Evolutionary conservation across 2,888 invertebrate genomes (phyloP), one percentile per base, ranked within the genome.

Genomic region (Xylota segnis): DNA sequence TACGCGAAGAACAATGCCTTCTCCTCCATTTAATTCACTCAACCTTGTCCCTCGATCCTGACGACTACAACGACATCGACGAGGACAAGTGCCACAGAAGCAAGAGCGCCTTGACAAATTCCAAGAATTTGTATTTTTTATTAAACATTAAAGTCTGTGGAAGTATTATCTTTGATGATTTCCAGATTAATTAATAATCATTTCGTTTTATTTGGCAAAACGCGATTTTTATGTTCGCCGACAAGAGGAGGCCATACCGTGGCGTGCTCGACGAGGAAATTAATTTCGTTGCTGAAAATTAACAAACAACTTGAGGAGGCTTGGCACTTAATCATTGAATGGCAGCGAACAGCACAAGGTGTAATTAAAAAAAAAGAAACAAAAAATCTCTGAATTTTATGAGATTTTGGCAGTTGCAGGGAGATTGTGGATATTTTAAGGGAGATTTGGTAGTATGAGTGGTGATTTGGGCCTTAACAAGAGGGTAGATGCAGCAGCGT

Each of bases 151-250:
- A 9, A 7, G 34, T 56, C 56, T 56, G 16, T 9, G 14, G 16
- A 34, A 34, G 34, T 56, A 52, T 52, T 52, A 52, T 52, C 56
- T 16, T 56, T 56, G 56, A 56, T 56, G 56, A 32, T 32, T 56
- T 56, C 54, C 50, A 56, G 56, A 56, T 56, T 56, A 56, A 56
- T 56, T 56, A 56, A 56, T 56, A 56, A 56, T 56, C 56, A 56
- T 56, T 56, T 56, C 56, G 16, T 9, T 56, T 56, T 56, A 34
- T 56, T 34, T 16, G 1, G 16, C n/a, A 9, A 56, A 56, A 34
- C 29, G 34, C 32, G 56, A 34, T 56, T 56, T 56, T 16, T 32
- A 56, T 32, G 16, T 32, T 54, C 14, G 4, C 2, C 29, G n/a
- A 27, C 3, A 7, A 27, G 10, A 34, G 3, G 10, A 32, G 16